Evolutionary conservation across 2,888 invertebrate species (phyloP).

Genomic region (Erebia ligea): DNA sequence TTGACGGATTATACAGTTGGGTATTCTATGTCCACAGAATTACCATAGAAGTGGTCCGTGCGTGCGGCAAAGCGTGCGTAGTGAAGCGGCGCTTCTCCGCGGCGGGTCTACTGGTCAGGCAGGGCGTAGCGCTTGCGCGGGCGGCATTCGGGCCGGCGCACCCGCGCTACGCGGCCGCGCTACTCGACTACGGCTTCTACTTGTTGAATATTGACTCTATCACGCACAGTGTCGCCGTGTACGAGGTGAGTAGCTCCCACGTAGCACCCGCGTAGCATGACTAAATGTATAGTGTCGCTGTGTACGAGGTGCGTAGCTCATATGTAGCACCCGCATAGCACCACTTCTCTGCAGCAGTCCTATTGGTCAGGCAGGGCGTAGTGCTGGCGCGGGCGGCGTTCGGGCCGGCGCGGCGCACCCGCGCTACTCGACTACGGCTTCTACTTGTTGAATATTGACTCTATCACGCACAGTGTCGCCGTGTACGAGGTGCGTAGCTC

Average conservation of each 20-base stretch:
- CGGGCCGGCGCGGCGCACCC: constrained; percentile 89
- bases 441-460: constrained; percentile 94
- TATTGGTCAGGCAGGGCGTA: constrained; percentile 92
- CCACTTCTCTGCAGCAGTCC: constrained; percentile 91
- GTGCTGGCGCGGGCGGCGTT: constrained; percentile 86
- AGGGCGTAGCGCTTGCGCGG: constrained; percentile 89
- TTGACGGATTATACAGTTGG: too few species aligned
- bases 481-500: constrained; percentile 86
- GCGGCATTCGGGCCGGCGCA: constrained; percentile 86
- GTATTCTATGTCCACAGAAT: constrained; percentile 72
- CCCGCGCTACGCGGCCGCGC: constrained; percentile 92
- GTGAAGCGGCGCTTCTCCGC: constrained; percentile 92
- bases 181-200: constrained; percentile 95
- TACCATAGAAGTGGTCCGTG: constrained; percentile 91
- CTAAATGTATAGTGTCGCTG: too few species aligned
- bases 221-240: constrained; percentile 92
- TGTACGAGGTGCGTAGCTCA: not conserved
- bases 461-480: constrained; percentile 91
- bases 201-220: constrained; percentile 94
- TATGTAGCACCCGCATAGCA: too few species aligned
- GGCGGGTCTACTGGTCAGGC: constrained; percentile 92
- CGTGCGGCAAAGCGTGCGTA: constrained; percentile 94
- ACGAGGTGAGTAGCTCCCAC: constrained; percentile 81
- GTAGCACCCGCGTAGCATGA: not conserved
- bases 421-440: constrained; percentile 95